Conservation (phyloP, 1,140 invertebrate species). For the Drosophila littoralis region DNA sequence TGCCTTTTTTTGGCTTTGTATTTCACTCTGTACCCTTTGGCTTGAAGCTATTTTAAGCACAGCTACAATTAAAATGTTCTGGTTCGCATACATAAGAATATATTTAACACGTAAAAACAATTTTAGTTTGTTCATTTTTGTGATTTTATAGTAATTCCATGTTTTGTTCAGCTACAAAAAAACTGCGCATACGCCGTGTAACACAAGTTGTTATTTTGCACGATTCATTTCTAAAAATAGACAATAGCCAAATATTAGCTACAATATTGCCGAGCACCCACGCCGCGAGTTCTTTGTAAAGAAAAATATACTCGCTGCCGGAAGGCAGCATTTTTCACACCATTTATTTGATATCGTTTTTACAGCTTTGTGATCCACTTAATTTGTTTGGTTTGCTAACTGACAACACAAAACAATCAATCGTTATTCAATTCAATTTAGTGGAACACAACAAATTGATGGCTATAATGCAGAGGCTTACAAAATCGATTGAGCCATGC, state of each 20-base stretch:
- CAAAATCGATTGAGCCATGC: constrained; percentile 19
- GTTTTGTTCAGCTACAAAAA: constrained; percentile 7
- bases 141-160: constrained; percentile 3
- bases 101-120: not conserved
- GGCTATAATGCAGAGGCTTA: not conserved
- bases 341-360: not conserved
- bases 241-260: constrained; percentile 20
- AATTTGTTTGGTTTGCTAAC: constrained; percentile 1
- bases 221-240: constrained; percentile 42
- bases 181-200: constrained; percentile 19
- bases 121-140: not conserved
- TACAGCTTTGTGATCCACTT: not conserved
- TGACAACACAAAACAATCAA: not conserved
- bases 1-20: not conserved
- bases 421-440: not conserved
- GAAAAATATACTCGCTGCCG: not conserved
- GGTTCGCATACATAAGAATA: not conserved
- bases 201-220: constrained; percentile 24
- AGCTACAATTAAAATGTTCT: constrained; percentile 3
- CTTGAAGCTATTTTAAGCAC: not conserved
- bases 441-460: not conserved
- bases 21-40: not conserved
- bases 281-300: not conserved
- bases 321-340: not conserved
- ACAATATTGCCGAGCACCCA: constrained; percentile 22